A percentile compares a stretch with the other conserved stretches of the same genome.
Evolutionary conservation across 2,888 invertebrate species (phyloP).

Genomic region (Chironomus tentans): DNA sequence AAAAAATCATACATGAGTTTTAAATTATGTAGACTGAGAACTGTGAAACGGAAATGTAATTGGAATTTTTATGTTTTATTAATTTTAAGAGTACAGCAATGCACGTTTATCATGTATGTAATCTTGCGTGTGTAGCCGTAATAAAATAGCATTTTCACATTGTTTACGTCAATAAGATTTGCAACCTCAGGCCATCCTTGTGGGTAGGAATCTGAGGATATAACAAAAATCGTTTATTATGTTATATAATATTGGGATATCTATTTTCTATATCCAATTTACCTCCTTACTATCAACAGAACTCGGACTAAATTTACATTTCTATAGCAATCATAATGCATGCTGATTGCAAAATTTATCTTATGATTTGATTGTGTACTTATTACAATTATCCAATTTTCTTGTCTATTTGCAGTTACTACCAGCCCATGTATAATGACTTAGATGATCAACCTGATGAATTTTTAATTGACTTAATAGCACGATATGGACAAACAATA

Average conservation of each 20-base stretch:
- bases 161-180: not conserved
- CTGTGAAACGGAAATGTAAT: slow-evolving; percentile 1
- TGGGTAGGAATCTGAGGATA: not conserved
- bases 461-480: slow-evolving; percentile 61
- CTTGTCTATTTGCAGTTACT: not conserved
- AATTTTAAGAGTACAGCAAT: slow-evolving; percentile 6
- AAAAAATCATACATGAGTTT: no score
- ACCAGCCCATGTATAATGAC: slow-evolving; percentile 40
- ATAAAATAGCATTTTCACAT: not conserved
- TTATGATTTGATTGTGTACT: not conserved
- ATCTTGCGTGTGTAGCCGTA: not conserved
- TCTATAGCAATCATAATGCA: no score
- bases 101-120: not conserved
- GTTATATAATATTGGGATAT: not conserved
- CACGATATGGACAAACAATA: slow-evolving; percentile 65
- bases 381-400: no score
- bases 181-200: not conserved
- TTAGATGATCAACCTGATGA: slow-evolving; percentile 69
- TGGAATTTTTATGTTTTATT: slow-evolving; percentile 21
- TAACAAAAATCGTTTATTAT: not conserved
- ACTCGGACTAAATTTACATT: no score
- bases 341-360: not conserved
- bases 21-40: not conserved
- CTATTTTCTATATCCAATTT: not conserved
- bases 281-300: no score